phyloP scores from a whole-genome alignment of 2,888 invertebrate genomes.

The Coleophora deauratella region DNA sequence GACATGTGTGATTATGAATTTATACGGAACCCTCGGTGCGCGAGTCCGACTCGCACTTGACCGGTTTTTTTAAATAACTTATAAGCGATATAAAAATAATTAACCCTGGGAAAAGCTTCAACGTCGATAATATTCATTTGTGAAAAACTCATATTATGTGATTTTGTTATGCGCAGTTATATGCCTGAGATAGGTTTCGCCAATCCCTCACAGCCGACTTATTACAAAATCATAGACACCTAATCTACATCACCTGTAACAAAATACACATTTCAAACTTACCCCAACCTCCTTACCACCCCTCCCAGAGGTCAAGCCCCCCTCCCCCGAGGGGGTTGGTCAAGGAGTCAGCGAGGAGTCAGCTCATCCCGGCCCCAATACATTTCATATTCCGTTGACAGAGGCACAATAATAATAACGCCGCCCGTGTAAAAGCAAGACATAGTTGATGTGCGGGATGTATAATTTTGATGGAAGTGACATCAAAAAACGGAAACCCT shows the following conservation, averaged over 20 bases:
- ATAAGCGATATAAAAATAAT: too few relatives aligned
- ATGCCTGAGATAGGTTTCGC: too few relatives aligned
- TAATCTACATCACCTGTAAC: slow-evolving; percentile 24
- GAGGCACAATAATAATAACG: slow-evolving; percentile 71
- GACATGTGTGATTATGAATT: too few relatives aligned
- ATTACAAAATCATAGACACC: slow-evolving; percentile 18
- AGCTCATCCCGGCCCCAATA: slow-evolving; percentile 69
- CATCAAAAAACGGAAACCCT: too few relatives aligned
- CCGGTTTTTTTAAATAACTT: too few relatives aligned
- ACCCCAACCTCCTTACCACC: slow-evolving; percentile 32
- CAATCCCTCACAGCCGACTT: slow-evolving; percentile 32
- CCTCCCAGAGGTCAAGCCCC: slow-evolving; percentile 11
- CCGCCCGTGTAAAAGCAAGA: slow-evolving; percentile 61
- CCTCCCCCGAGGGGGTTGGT: slow-evolving; percentile 30
- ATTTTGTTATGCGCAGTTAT: too few relatives aligned
- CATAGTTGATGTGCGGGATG: slow-evolving; percentile 50
- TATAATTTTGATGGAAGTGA: slow-evolving; percentile 26
- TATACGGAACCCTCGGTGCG: too few relatives aligned
- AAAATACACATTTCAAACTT: slow-evolving; percentile 2
- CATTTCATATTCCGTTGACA: slow-evolving; percentile 75
- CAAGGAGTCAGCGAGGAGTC: slow-evolving; percentile 60
- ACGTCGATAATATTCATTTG: too few relatives aligned
- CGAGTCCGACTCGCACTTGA: too few relatives aligned
- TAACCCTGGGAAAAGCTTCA: too few relatives aligned
- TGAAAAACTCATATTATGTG: too few relatives aligned